A percentile compares a stretch with the other conserved stretches of the same genome.
These are phyloP conservation scores for Brachypalpus laphriformis DNA, from an alignment of 2,888 invertebrate genomes.

Conservation along the genomic window DNA sequence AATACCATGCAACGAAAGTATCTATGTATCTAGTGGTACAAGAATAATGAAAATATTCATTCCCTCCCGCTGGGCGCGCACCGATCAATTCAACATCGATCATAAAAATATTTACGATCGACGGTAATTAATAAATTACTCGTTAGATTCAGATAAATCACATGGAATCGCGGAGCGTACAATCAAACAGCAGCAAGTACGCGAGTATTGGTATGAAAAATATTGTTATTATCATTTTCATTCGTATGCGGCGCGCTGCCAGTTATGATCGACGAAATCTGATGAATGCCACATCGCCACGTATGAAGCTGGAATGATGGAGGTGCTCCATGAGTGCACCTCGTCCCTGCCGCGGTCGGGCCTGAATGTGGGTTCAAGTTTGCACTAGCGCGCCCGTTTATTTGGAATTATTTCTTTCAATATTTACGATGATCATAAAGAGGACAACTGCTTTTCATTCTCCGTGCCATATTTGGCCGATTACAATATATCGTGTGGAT, in stretches of 20 bases:
- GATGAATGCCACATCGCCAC: conserved; percentile 64
- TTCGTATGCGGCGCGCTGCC: conserved; percentile 23
- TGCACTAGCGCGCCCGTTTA: conserved; percentile 53
- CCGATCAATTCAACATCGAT: conserved; percentile 52
- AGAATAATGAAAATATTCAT: neutral
- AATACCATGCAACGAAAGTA: neutral
- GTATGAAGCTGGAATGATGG: conserved; percentile 44
- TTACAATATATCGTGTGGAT: conserved; percentile 49
- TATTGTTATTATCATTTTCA: conserved; percentile 43
- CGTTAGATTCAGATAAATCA: conserved; percentile 68
- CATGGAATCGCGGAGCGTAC: conserved; percentile 17
- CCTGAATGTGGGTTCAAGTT: conserved; percentile 56
- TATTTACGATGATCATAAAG: conserved; percentile 73
- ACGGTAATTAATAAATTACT: conserved; percentile 70
- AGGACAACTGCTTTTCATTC: conserved; percentile 73
- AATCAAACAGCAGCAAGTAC: conserved; percentile 42
- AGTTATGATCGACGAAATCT: conserved; percentile 71
- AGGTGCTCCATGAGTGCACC: conserved; percentile 41
- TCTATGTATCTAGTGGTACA: neutral
- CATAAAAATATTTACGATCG: conserved; percentile 67
- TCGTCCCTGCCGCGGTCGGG: neutral
- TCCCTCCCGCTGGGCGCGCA: neutral
- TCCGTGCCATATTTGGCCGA: conserved; percentile 69
- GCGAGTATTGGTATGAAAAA: conserved; percentile 34
- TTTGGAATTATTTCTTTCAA: conserved; percentile 70